Percentiles rank a stretch among this genome's conserved stretches.
Conservation (phyloP, 2,888 invertebrate species). For the Epinotia ramella region DNA sequence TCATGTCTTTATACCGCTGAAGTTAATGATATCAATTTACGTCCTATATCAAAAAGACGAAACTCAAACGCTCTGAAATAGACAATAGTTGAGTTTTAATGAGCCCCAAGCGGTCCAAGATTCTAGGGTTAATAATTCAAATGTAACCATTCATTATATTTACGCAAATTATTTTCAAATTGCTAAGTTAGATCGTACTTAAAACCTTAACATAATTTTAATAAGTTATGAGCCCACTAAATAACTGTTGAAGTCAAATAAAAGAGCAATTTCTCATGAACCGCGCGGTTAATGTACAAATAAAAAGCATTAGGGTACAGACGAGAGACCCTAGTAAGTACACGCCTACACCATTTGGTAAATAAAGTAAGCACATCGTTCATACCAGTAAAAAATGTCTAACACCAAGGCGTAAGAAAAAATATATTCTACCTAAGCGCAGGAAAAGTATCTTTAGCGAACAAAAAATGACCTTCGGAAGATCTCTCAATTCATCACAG, state of each 20-base stretch:
- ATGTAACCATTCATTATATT: conserved; percentile 22
- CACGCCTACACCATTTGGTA: conserved; percentile 22
- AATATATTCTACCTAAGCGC: not conserved
- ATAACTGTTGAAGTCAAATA: conserved; percentile 24
- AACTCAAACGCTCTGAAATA: not conserved
- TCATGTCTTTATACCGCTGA: not conserved
- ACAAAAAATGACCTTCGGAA: conserved; percentile 2
- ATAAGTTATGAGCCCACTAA: conserved; percentile 5
- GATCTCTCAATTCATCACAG: not conserved
- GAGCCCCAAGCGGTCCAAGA: not conserved
- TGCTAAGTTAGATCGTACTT: conserved; percentile 5
- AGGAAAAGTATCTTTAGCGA: conserved; percentile 2
- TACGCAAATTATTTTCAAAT: conserved; percentile 13
- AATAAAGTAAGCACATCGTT: conserved; percentile 21
- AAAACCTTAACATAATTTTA: conserved; percentile 27
- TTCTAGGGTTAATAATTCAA: conserved; percentile 6
- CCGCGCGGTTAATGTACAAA: conserved; percentile 1
- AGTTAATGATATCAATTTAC: not conserved
- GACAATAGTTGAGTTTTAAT: not conserved
- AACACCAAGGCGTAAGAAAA: conserved; percentile 8
- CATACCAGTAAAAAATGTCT: conserved; percentile 18
- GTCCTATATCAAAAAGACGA: not conserved
- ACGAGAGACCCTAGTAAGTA: not conserved
- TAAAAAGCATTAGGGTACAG: conserved; percentile 2
- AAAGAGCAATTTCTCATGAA: conserved; percentile 23